Conservation (phyloP, 2,113 vertebrate genomes). For the Onychostruthus taczanowskii region DNA sequence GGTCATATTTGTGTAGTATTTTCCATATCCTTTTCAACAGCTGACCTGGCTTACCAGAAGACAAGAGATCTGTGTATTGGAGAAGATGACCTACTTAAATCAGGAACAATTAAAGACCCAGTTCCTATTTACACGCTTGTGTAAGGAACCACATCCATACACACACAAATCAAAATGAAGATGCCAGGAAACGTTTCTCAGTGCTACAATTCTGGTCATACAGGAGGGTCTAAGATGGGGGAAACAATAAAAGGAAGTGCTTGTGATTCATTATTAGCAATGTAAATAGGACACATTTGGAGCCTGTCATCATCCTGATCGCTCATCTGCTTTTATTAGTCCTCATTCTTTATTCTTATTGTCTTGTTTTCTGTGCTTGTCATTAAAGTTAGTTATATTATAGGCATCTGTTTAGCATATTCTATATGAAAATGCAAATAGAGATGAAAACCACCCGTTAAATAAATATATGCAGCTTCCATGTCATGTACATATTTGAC, state of each 20-base stretch:
- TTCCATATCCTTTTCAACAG: neutral
- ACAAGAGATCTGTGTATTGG: neutral
- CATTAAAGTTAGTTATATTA: slow-evolving; percentile 45
- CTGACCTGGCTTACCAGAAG: neutral
- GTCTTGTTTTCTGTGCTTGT: slow-evolving; percentile 30
- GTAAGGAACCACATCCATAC: neutral
- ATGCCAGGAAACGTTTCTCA: slow-evolving; percentile 3
- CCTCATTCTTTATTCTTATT: slow-evolving; percentile 59
- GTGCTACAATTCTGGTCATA: slow-evolving; percentile 10
- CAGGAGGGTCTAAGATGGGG: neutral
- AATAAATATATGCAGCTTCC: slow-evolving; percentile 52
- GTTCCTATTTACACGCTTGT: neutral
- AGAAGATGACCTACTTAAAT: slow-evolving; percentile 53
- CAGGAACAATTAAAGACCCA: slow-evolving; percentile 35
- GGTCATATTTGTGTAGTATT: neutral
- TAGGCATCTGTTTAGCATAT: slow-evolving; percentile 59
- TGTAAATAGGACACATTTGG: slow-evolving; percentile 62
- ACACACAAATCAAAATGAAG: neutral
- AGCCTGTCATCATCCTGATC: slow-evolving; percentile 43
- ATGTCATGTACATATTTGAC: neutral
- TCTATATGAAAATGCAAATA: slow-evolving; percentile 56
- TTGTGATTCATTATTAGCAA: slow-evolving; percentile 50
- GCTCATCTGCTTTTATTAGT: slow-evolving; percentile 57
- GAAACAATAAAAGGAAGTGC: neutral
- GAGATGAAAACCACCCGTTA: slow-evolving; percentile 13